Conservation (phyloP, 1,140 invertebrate species). For the Drosophila baimaii region DNA sequence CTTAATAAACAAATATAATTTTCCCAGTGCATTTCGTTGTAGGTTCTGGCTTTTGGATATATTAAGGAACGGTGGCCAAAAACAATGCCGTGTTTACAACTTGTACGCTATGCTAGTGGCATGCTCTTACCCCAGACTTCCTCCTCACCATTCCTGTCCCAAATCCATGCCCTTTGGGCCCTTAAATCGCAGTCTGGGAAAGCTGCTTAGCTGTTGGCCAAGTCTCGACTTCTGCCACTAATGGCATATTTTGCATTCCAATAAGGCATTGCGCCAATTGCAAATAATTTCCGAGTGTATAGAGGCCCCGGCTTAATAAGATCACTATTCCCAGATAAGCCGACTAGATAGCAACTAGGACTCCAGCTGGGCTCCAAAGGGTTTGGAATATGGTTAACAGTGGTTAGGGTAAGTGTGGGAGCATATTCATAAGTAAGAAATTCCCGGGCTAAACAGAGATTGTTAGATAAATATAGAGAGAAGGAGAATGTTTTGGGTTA, state of each 20-base stretch:
- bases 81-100: constrained; percentile 82
- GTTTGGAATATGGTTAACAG: constrained; percentile 25
- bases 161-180: constrained; percentile 44
- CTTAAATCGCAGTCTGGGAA: constrained; percentile 46
- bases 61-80: constrained; percentile 57
- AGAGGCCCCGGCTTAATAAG: constrained; percentile 67
- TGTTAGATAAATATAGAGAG: constrained; percentile 12
- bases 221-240: constrained; percentile 66
- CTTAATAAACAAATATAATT: not conserved
- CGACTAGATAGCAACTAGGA: constrained; percentile 54
- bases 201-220: constrained; percentile 30
- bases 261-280: constrained; percentile 78
- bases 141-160: not conserved
- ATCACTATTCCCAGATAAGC: constrained; percentile 74
- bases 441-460: constrained; percentile 19
- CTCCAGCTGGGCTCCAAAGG: constrained; percentile 17
- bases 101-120: constrained; percentile 68
- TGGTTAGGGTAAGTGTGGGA: constrained; percentile 42
- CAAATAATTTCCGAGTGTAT: constrained; percentile 77
- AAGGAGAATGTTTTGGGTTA: not conserved
- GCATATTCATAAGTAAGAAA: constrained; percentile 39
- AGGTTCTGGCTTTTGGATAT: constrained; percentile 42
- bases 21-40: constrained; percentile 2
- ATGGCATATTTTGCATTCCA: constrained; percentile 81
- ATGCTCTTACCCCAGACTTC: constrained; percentile 30